phyloP scores from a whole-genome alignment of 2,797 vertebrate genomes.

The Sebastes kiyomatsui region DNA sequence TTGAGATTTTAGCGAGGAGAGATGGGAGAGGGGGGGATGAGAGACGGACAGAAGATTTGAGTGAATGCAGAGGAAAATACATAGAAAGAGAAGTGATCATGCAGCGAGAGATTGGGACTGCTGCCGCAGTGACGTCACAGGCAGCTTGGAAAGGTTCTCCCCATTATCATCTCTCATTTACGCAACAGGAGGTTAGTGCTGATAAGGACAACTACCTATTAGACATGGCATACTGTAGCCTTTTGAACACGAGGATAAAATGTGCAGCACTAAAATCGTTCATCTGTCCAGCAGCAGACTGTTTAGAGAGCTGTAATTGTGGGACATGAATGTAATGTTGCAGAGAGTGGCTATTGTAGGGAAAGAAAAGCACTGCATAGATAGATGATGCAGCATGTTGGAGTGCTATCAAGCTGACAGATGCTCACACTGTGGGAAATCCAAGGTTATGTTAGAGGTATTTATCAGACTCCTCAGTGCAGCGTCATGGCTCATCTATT shows the following conservation, averaged over 20 bases:
- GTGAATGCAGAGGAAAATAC: slow-evolving; percentile 8
- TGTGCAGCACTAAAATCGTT: slow-evolving; percentile 3
- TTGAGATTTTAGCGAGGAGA: slow-evolving; percentile 8
- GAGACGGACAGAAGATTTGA: neutral
- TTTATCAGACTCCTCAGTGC: slow-evolving; percentile 16
- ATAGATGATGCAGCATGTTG: slow-evolving; percentile 7
- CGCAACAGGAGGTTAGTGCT: slow-evolving; percentile 38
- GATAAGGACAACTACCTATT: slow-evolving; percentile 40
- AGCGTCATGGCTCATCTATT: neutral
- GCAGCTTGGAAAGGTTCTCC: slow-evolving; percentile 54
- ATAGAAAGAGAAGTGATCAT: neutral
- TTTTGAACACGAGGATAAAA: slow-evolving; percentile 20
- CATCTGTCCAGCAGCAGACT: neutral
- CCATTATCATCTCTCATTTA: slow-evolving; percentile 40
- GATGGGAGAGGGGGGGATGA: neutral
- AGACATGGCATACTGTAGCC: slow-evolving; percentile 6
- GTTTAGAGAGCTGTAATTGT: slow-evolving; percentile 27
- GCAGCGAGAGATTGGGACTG: slow-evolving; percentile 18
- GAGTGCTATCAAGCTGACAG: slow-evolving; percentile 21
- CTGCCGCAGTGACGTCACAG: slow-evolving; percentile 61
- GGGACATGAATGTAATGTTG: slow-evolving; percentile 14
- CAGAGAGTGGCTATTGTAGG: neutral
- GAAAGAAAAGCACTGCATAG: neutral
- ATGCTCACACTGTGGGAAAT: slow-evolving; percentile 48
- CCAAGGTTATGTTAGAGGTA: neutral